These are phyloP conservation scores for Anas acuta DNA, from an alignment of 2,797 vertebrate species.

Conservation along the genomic window DNA sequence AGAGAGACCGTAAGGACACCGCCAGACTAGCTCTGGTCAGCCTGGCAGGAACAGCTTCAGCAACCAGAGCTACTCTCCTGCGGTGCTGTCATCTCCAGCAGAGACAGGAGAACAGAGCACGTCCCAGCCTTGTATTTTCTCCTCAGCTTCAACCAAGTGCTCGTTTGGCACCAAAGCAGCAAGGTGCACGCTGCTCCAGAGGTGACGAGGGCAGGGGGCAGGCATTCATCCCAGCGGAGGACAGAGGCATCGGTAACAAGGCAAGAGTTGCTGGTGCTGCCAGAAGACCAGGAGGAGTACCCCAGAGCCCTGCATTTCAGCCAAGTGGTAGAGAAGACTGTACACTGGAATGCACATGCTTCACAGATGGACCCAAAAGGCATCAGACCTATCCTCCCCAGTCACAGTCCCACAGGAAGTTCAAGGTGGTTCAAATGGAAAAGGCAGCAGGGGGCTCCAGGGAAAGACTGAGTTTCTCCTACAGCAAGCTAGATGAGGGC, in stretches of 20 bases:
- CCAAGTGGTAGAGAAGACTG: neutral
- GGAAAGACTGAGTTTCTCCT: neutral
- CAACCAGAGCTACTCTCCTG: neutral
- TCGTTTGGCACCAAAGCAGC: neutral
- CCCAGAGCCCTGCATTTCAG: neutral
- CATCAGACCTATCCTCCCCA: neutral
- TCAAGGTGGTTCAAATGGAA: neutral
- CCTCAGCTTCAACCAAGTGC: neutral
- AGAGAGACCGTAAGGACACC: neutral
- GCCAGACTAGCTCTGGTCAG: neutral
- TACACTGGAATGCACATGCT: neutral
- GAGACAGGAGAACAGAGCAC: neutral
- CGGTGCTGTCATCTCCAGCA: neutral
- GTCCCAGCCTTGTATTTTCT: neutral
- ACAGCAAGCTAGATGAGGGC: neutral
- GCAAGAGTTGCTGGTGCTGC: neutral
- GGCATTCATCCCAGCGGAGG: neutral
- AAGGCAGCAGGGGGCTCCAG: neutral
- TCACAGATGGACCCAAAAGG: neutral
- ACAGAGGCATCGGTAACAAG: neutral
- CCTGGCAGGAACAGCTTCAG: neutral
- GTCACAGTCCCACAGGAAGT: neutral
- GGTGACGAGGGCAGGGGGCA: neutral
- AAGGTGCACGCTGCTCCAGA: neutral
- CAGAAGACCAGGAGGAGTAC: neutral